Base-by-base conservation (phyloP, 2,113 vertebrate species). In the Rhinichthys klamathensis region DNA sequence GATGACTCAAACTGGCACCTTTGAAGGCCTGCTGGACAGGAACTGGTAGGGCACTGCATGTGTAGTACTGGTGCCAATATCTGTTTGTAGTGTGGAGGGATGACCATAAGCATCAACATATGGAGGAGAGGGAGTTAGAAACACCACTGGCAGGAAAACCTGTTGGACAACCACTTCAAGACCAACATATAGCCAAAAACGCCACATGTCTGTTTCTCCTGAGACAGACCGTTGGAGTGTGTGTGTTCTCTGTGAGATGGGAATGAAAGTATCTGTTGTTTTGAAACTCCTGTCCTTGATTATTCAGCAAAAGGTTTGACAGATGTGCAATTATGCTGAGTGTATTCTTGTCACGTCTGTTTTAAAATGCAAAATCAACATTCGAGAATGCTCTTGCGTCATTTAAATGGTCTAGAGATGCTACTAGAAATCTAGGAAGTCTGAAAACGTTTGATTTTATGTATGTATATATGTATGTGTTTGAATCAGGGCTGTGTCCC, bases 41-140 rank as follows among this genome's bases (percentile, higher is more conserved):
- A 77, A 46, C 61, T 35, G 41, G 84, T 84, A 87, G 91, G 90
- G 89, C 89, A 90, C 87, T 90, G 87, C 91, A 89, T 88, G 80
- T 89, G 87, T 90, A 91, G 86, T 91, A 90, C 92, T 90, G 90
- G 88, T 89, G 89, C 91, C 91, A 90, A 92, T 91, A 92, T 91
- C 87, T 84, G 81, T 91, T 76, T 72, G 13, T 73, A 85, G 76
- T 74, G 83, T 49, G 88, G 89, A 90, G 90, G 90, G 46, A 70
- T 72, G 77, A 30, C 80, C 79, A 89, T 72, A 84, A 61, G 4
- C 76, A 67, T 73, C 88, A 90, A 89, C 91, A 89, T 90, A 88
- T 89, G 88, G 88, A 69, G 51, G 35, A 76, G 32, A 83, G 49
- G 81, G 78, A 54, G 54, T 54, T 63, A 46, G 44, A 65, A 49